Conservation (phyloP, 2,888 invertebrate species). For the Encarsia formosa region DNA sequence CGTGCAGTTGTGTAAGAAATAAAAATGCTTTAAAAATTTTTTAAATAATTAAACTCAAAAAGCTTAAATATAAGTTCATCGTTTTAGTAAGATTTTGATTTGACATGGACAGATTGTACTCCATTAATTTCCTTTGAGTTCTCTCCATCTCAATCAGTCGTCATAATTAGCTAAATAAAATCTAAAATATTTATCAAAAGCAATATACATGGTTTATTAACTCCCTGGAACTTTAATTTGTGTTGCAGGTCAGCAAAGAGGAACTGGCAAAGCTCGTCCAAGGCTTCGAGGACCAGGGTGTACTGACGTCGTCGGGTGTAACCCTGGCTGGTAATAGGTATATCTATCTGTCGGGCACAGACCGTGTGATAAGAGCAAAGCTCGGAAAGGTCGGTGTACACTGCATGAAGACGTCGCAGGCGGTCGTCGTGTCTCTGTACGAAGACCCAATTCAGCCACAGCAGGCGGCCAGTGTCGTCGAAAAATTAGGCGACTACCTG, state of each 20-base stretch:
- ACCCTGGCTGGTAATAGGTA: slow-evolving; percentile 89
- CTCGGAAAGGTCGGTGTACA: slow-evolving; percentile 90
- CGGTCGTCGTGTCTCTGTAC: slow-evolving; percentile 90
- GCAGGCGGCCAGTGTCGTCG: slow-evolving; percentile 93
- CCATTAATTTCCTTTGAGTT: too few species aligned
- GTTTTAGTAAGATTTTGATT: too few species aligned
- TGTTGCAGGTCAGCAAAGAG: slow-evolving; percentile 79
- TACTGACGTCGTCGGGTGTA: slow-evolving; percentile 84
- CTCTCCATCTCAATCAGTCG: too few species aligned
- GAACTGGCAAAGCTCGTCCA: slow-evolving; percentile 85
- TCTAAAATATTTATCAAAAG: too few species aligned
- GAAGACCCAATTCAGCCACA: slow-evolving; percentile 96
- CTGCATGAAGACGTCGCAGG: slow-evolving; percentile 95
- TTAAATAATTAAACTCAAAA: too few species aligned
- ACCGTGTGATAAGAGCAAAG: slow-evolving; percentile 90
- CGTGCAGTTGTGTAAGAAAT: too few species aligned
- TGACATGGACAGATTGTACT: too few species aligned
- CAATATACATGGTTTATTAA: too few species aligned
- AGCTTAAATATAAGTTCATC: too few species aligned
- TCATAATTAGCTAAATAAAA: too few species aligned
- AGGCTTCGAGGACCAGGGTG: slow-evolving; percentile 86
- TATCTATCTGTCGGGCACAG: slow-evolving; percentile 93
- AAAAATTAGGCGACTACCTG: slow-evolving; percentile 96
- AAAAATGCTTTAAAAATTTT: too few species aligned
- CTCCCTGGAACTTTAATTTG: too few species aligned